Evolutionary conservation across 2,797 vertebrate genomes (phyloP), one percentile per base, ranked within the genome.

Genomic region (Hafferia zeledoni): DNA sequence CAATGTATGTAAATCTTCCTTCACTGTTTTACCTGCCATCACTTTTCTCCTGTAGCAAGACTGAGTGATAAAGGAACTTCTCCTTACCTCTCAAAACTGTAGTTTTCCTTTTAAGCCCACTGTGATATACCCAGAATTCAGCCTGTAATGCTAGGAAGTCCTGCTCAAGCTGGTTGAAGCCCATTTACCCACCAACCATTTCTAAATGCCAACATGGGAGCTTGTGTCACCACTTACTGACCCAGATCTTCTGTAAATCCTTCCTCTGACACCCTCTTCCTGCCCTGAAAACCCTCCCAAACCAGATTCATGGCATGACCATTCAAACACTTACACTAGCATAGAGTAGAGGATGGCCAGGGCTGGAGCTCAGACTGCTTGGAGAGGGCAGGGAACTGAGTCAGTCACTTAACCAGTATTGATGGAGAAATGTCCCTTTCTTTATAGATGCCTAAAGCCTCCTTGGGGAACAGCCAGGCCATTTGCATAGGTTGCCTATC

Each of bases 261-360:
- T 70, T 78, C 20, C 18, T 84, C 9, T 13, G 24, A 17, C 4
- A 11, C 5, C 4, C 8, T 61, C 17, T 6, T 59, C 31, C 20
- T 1, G 0, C 5, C 11, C 37, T 1, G 0, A 64, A 56, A 37
- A 0, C 4, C 5, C 7, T 65, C 10, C 24, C 27, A 78, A 47
- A 31, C 55, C 31, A 57, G 12, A 31, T 41, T 71, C 0, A 1
- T 43, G 25, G 5, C 4, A 16, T 13, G 31, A 46, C 18, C 4
- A 17, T 70, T 41, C 39, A 68, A 64, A 50, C 13, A 31, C 5
- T 35, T 23, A 23, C 0, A 52, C 6, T 33, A 57, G 3, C 49
- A 63, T 9, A 33, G 23, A 14, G 30, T 14, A 65, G 35, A 65
- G 27, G 47, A 63, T 30, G 16, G 56, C 11, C 44, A 27, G 37